Evolutionary conservation across 2,113 vertebrate genomes (phyloP).

Genomic region (Calidris pugnax): DNA sequence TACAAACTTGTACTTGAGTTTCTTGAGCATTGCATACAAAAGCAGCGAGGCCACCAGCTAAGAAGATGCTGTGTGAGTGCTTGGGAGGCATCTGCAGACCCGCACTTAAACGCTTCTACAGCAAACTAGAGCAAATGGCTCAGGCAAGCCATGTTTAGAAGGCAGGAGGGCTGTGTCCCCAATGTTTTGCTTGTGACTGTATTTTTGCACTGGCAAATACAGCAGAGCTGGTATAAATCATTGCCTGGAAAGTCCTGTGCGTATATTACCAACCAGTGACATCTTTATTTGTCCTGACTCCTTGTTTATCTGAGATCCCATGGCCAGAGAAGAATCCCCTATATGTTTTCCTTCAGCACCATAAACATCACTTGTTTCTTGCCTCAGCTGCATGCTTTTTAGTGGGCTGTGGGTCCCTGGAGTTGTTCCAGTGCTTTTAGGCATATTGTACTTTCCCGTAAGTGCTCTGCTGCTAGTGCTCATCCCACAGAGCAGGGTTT

Average conservation of each 20-base stretch:
- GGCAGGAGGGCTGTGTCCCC: background rate
- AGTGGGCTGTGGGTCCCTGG: background rate
- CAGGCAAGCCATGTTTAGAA: accelerated
- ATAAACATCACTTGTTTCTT: background rate
- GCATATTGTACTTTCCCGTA: background rate
- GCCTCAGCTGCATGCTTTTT: background rate
- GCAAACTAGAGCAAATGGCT: background rate
- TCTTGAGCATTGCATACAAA: background rate
- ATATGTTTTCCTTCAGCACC: background rate
- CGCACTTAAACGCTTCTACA: background rate
- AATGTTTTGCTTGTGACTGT: background rate
- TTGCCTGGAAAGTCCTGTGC: background rate
- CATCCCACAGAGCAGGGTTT: background rate
- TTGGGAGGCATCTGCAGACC: too few species aligned
- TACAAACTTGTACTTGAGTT: background rate
- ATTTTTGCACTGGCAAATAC: background rate
- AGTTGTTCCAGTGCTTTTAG: background rate
- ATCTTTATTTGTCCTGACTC: background rate
- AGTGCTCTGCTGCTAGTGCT: background rate
- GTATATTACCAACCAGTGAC: background rate
- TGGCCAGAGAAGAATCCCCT: background rate
- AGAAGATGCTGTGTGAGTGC: background rate
- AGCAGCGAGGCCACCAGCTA: accelerated
- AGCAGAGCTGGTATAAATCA: background rate
- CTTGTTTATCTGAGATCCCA: background rate